Evolutionary conservation across 2,888 invertebrate species (phyloP).

Genomic region (Baronia brevicornis): DNA sequence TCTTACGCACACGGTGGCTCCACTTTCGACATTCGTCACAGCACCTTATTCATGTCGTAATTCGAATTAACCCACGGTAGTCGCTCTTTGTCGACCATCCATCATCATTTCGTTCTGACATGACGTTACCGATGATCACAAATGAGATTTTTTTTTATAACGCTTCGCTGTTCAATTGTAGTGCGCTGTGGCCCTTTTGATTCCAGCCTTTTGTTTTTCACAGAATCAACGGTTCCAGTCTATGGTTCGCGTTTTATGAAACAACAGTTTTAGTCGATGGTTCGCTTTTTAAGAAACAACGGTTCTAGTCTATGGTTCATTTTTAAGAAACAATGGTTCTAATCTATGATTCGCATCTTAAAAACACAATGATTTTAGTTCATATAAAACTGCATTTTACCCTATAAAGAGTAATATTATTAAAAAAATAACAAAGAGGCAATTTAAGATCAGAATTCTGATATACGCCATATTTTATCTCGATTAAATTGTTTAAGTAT

Average conservation of each 20-base stretch:
- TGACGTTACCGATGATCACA: constrained; percentile 32
- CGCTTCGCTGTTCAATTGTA: constrained; percentile 31
- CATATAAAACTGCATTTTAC: no score
- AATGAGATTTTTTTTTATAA: constrained; percentile 48
- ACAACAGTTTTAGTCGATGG: constrained; percentile 11
- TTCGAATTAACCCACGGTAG: constrained; percentile 27
- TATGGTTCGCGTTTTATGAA: constrained; percentile 15
- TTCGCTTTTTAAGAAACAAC: no score
- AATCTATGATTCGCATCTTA: no score
- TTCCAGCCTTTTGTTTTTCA: constrained; percentile 20
- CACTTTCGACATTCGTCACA: constrained; percentile 28
- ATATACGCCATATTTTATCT: no score
- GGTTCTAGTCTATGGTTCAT: no score
- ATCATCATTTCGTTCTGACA: constrained; percentile 47
- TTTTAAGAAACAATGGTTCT: no score
- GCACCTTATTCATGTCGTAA: constrained; percentile 29
- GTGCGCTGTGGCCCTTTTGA: constrained; percentile 30
- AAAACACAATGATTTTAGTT: no score
- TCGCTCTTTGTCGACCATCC: constrained; percentile 29
- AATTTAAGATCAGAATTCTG: no score
- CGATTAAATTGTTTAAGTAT: no score
- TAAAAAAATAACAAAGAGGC: no score
- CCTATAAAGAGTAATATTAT: no score
- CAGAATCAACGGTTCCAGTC: constrained; percentile 20
- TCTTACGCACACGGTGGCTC: constrained; percentile 8